Evolutionary conservation across 2,797 vertebrate species (phyloP).

Genomic region (Leptoclinus maculatus): DNA sequence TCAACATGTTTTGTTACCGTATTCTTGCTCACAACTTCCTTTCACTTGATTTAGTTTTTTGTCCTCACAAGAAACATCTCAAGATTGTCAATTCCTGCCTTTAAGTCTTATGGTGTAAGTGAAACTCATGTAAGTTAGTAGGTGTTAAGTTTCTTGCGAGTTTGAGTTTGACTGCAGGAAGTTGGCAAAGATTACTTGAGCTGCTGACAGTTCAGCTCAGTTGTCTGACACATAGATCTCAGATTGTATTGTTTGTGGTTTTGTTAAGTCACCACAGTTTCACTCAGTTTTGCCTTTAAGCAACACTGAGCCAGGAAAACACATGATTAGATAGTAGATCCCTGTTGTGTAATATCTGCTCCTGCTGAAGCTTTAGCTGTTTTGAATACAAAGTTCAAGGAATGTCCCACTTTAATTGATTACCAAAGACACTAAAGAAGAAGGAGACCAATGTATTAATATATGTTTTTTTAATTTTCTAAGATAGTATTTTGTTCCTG

Average conservation of each 20-base stretch:
- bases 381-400: conserved; percentile 3
- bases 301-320: neutral
- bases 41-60: too few species aligned
- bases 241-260: neutral
- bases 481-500: neutral
- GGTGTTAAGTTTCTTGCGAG: neutral
- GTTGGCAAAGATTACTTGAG: neutral
- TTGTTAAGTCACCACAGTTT: too few species aligned
- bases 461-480: neutral
- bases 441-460: neutral
- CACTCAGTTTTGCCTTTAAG: too few species aligned
- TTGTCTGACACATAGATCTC: neutral
- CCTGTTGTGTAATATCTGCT: neutral
- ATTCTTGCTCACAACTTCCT: neutral
- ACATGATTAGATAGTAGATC: conserved; percentile 4
- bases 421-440: neutral
- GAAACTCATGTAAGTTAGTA: neutral
- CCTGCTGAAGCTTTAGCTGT: neutral
- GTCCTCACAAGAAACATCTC: too few species aligned
- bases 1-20: neutral
- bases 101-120: neutral
- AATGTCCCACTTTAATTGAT: neutral
- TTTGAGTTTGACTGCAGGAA: neutral
- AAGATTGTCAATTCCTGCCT: too few species aligned
- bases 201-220: neutral